Percentiles rank a stretch among this genome's conserved stretches.
These are phyloP conservation scores for Lepus europaeus DNA, from an alignment of 2,113 vertebrate species.

Conservation along the genomic window DNA sequence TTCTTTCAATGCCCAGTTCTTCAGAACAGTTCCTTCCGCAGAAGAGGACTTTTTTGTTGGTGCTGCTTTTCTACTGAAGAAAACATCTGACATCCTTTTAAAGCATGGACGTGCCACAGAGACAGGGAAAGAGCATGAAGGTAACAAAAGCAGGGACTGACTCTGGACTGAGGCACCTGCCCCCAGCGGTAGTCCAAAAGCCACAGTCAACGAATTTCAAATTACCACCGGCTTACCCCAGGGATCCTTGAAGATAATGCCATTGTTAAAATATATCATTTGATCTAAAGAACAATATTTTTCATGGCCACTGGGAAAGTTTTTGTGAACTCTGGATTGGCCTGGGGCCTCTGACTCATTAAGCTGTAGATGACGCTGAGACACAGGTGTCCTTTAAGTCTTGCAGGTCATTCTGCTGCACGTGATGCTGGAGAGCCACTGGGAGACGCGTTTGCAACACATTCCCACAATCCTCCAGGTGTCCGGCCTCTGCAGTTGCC, in stretches of 20 bases:
- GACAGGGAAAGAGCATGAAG: neutral
- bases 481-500: neutral
- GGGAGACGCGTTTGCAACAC: neutral
- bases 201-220: neutral
- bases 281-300: neutral
- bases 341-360: neutral
- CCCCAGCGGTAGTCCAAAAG: neutral
- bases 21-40: neutral
- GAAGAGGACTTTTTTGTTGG: neutral
- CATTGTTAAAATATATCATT: neutral
- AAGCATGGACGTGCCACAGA: neutral
- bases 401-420: neutral
- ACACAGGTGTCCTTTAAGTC: neutral
- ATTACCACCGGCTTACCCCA: neutral
- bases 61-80: neutral
- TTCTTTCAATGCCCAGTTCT: neutral
- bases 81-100: constrained; percentile 48
- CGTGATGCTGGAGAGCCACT: neutral
- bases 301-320: neutral
- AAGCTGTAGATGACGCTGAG: neutral
- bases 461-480: neutral
- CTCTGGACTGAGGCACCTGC: too few relatives aligned
- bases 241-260: neutral
- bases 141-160: neutral
- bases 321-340: neutral